Conservation (phyloP, 1,140 invertebrate species). For the Neodiprion pinetum region DNA sequence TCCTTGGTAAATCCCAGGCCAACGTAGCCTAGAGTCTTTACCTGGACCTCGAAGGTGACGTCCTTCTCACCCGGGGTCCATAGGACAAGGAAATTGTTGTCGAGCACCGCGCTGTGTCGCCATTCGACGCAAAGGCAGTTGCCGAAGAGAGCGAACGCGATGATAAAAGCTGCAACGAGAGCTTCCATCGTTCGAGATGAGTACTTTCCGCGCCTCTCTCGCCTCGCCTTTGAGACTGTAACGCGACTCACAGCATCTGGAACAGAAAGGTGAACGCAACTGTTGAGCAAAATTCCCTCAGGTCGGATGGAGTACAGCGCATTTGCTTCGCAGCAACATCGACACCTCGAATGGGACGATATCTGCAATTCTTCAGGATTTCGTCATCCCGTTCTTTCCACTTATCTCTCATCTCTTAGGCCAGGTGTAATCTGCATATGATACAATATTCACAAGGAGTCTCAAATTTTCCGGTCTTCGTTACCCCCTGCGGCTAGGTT, state of each 20-base stretch:
- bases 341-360: no score
- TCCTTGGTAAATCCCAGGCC: constrained; percentile 82
- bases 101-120: constrained; percentile 59
- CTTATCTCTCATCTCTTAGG: no score
- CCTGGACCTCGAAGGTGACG: constrained; percentile 82
- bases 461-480: not conserved
- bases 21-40: constrained; percentile 80
- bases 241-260: constrained; percentile 49
- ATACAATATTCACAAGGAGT: not conserved
- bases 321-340: no score
- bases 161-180: constrained; percentile 35
- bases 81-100: constrained; percentile 60
- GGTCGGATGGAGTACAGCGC: no score
- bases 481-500: not conserved
- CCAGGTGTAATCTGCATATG: not conserved
- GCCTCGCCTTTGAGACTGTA: not conserved
- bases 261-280: constrained; percentile 33
- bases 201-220: constrained; percentile 29
- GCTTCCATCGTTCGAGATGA: constrained; percentile 47
- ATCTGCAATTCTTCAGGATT: no score
- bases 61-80: constrained; percentile 66
- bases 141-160: constrained; percentile 31
- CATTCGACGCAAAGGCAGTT: constrained; percentile 49
- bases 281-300: no score
- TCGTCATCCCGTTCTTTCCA: no score